A percentile compares a stretch with the other conserved stretches of the same genome.
Conservation (phyloP, 2,888 invertebrate species). For the Phania funesta region DNA sequence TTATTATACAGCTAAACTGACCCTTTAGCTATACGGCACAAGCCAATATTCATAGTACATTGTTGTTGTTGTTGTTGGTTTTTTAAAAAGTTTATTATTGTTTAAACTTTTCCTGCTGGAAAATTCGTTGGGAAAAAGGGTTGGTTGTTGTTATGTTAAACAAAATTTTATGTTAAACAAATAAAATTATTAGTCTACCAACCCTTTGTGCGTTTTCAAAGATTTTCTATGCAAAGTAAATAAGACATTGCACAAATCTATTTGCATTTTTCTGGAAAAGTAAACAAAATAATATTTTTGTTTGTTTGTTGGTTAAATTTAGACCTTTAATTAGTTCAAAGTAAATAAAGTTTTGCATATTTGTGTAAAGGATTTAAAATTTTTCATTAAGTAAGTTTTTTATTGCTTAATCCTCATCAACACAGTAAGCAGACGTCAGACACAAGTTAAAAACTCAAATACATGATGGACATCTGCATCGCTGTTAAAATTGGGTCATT, state of each 20-base stretch:
- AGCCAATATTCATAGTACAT: constrained; percentile 25
- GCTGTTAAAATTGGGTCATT: background rate
- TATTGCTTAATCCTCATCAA: background rate
- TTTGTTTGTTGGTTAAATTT: too few species aligned
- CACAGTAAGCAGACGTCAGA: background rate
- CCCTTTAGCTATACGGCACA: constrained; percentile 35
- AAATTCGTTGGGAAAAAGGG: background rate
- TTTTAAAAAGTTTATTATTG: background rate
- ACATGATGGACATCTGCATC: background rate
- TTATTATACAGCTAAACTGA: constrained; percentile 11
- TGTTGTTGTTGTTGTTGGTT: background rate
- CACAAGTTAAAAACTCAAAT: background rate
- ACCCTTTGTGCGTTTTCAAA: background rate
- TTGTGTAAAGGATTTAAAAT: constrained; percentile 15
- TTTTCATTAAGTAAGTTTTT: constrained; percentile 8
- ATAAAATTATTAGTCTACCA: constrained; percentile 31
- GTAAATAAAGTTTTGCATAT: constrained; percentile 16
- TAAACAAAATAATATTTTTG: constrained; percentile 14
- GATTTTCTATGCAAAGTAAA: background rate
- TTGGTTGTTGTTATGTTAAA: background rate
- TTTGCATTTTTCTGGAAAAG: background rate
- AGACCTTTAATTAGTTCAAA: background rate
- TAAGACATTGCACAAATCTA: background rate
- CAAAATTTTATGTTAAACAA: constrained; percentile 25
- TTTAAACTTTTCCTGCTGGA: background rate